Percentiles rank a stretch among this genome's conserved stretches.
Evolutionary conservation across 2,888 invertebrate genomes (phyloP).

Genomic region (Mythimna lalbum): DNA sequence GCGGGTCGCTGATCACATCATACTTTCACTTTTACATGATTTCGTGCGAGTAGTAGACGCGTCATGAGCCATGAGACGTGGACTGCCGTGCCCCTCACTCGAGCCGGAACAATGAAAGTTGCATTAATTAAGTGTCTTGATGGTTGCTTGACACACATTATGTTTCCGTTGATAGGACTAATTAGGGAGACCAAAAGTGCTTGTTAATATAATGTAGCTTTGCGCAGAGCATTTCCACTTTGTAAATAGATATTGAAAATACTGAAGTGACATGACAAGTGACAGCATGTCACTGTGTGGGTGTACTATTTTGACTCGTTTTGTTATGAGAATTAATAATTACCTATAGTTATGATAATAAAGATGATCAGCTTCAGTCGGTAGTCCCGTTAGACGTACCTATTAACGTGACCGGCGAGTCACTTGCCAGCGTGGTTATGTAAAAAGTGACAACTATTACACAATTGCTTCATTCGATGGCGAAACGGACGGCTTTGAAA

Average conservation of each 20-base stretch:
- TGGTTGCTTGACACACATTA: constrained; percentile 68
- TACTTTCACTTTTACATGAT: constrained; percentile 89
- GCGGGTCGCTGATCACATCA: constrained; percentile 80
- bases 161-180: constrained; percentile 53
- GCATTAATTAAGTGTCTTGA: constrained; percentile 74
- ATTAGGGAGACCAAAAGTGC: constrained; percentile 12
- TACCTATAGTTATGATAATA: constrained; percentile 2
- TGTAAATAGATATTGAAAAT: background rate
- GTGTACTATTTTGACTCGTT: background rate
- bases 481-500: constrained; percentile 87
- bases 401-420: constrained; percentile 62
- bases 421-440: constrained; percentile 78
- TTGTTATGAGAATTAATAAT: constrained; percentile 10
- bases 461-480: constrained; percentile 89
- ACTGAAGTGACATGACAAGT: constrained; percentile 9
- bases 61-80: constrained; percentile 66
- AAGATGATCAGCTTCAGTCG: constrained; percentile 34
- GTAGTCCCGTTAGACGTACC: constrained; percentile 60
- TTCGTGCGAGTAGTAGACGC: constrained; percentile 80
- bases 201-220: background rate
- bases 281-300: background rate
- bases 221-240: background rate
- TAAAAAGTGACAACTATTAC: constrained; percentile 89
- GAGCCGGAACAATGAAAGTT: constrained; percentile 85
- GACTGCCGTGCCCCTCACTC: constrained; percentile 75